A percentile compares a stretch with the other conserved stretches of the same genome.
phyloP scores from a whole-genome alignment of 2,797 vertebrate species.

The Jordanella pulchra region DNA sequence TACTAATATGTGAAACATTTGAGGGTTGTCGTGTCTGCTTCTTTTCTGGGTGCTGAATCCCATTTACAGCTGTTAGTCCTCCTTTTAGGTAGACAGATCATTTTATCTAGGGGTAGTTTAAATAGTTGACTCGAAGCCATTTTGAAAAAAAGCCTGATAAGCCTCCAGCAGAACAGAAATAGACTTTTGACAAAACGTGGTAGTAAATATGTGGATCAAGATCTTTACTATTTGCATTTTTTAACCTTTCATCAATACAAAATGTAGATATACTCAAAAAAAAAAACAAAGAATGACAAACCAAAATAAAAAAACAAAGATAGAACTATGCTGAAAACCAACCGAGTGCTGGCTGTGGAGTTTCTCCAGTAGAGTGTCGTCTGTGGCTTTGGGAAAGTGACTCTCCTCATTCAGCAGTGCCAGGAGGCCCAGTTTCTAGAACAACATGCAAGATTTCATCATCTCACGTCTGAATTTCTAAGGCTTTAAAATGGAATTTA shows the following conservation, averaged over 20 bases:
- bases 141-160: background rate
- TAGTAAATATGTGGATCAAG: too few species aligned
- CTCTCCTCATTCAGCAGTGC: slow-evolving; percentile 98
- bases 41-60: too few species aligned
- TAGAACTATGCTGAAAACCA: slow-evolving; percentile 44
- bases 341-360: slow-evolving; percentile 93
- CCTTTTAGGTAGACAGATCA: too few species aligned
- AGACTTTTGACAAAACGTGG: background rate
- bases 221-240: background rate
- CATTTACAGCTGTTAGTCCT: too few species aligned
- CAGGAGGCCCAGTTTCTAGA: slow-evolving; percentile 93
- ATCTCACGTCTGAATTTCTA: background rate
- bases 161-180: background rate
- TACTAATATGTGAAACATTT: too few species aligned
- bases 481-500: background rate
- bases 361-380: slow-evolving; percentile 92
- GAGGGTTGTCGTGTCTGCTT: too few species aligned
- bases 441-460: slow-evolving; percentile 33
- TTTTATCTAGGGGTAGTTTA: too few species aligned
- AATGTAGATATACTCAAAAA: background rate
- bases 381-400: slow-evolving; percentile 96
- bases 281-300: background rate
- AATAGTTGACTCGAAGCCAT: background rate
- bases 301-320: too few species aligned
- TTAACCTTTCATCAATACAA: background rate